Evolutionary conservation across 2,113 vertebrate genomes (phyloP), one percentile per base, ranked within the genome.

Genomic region (Corydoras sp.): DNA sequence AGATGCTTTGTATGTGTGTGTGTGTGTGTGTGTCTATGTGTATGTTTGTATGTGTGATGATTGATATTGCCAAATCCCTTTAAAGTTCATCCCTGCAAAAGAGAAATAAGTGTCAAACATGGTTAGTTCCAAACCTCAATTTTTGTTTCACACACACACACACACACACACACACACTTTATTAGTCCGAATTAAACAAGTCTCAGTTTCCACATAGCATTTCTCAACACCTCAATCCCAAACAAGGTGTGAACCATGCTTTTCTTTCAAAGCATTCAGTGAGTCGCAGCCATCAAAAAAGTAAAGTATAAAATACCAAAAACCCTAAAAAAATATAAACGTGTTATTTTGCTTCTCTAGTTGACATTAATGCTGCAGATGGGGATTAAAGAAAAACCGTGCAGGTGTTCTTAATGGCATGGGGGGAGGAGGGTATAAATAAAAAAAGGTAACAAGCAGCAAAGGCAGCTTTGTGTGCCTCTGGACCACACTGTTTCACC

Each of bases 401-500:
- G 86, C 89, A 89, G 85, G 79, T 76, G 76, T 77, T 88, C 80
- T 78, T 84, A 72, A 90, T 85, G 87, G 90, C 83, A 91, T 90
- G 93, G 88, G 88, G 87, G 59, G 30, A 3, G 50, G 3, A 3
- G 18, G 51, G 83, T 43, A 2, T 81, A 90, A 87, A 91, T 90
- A 87, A 90, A 86, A 13, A 91, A 81, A 87, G 87, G 88, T 84
- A 82, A 83, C 89, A 87, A 92, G 91, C 89, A 89, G 86, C 88
- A 90, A 87, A 90, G 66, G 84, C 89, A 89, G 84, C 87, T 91
- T 89, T 88, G 86, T 88, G 84, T 89, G 90, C n/a, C 91, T 93
- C 91, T 91, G 90, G 86, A 90, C 89, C 93, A 95, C 90, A 94
- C 91, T 88, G 86, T 92, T 95, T 99, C 97, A 99, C 96, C 96